Evolutionary conservation across 2,797 vertebrate genomes (phyloP).

Genomic region (Gambelia wislizenii): DNA sequence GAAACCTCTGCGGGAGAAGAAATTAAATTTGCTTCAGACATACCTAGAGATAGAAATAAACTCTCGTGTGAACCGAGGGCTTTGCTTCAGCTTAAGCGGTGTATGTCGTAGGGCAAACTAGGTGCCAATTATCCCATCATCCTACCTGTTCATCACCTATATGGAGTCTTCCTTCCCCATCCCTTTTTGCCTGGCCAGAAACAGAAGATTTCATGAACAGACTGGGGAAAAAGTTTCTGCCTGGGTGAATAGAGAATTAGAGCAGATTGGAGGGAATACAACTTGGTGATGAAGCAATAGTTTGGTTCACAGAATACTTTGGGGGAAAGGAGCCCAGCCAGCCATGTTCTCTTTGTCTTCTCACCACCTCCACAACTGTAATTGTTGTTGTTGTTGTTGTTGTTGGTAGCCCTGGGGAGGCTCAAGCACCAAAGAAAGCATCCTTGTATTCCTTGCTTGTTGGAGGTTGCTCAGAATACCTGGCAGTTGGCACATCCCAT

Average conservation of each 20-base stretch:
- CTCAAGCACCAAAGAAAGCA: neutral
- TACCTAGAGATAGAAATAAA: conserved; percentile 13
- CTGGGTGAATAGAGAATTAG: neutral
- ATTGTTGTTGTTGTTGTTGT: no score
- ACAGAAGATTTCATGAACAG: neutral
- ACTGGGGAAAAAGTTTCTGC: no score
- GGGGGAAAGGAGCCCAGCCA: neutral
- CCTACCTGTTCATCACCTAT: neutral
- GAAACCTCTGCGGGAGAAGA: neutral
- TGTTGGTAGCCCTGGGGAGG: neutral
- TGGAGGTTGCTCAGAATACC: neutral
- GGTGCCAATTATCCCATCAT: neutral
- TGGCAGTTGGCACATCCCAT: neutral
- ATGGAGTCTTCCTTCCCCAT: neutral
- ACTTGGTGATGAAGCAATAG: neutral
- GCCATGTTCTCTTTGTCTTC: neutral
- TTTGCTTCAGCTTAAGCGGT: conserved; percentile 1
- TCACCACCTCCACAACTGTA: neutral
- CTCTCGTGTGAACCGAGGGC: conserved; percentile 18
- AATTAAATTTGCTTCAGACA: conserved; percentile 36
- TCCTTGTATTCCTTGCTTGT: neutral
- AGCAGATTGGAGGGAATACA: neutral
- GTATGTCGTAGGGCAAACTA: neutral
- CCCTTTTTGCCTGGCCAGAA: neutral
- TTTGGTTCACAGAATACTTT: neutral